Percentiles rank a stretch among this genome's conserved stretches.
Conservation (phyloP, 2,113 vertebrate species). For the Xenus cinereus region DNA sequence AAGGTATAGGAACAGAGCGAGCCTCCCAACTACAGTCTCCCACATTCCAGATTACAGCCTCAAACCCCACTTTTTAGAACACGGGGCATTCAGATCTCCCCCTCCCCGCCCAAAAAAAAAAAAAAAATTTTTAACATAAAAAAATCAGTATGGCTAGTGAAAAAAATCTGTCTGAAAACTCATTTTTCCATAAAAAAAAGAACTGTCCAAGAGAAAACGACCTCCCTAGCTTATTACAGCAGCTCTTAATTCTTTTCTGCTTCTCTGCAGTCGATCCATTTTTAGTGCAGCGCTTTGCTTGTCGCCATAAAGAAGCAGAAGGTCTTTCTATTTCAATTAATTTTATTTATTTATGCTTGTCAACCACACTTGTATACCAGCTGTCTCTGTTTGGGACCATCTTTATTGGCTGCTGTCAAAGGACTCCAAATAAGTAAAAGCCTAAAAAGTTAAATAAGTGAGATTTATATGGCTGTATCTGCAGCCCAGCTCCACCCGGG, state of each 20-base stretch:
- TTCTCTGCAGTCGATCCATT: not conserved
- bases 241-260: not conserved
- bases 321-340: not conserved
- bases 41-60: not conserved
- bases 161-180: not conserved
- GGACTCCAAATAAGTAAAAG: not conserved
- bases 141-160: not conserved
- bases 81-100: not conserved
- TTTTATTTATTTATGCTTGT: not conserved
- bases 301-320: not conserved
- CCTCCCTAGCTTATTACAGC: not conserved
- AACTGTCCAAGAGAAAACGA: not conserved
- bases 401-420: not conserved
- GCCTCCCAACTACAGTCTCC: not conserved
- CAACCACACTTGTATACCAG: not conserved
- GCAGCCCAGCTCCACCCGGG: not conserved
- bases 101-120: too few relatives aligned
- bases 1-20: not conserved
- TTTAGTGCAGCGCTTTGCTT: not conserved
- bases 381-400: not conserved
- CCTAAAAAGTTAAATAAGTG: not conserved
- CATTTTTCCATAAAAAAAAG: not conserved
- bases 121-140: not conserved
- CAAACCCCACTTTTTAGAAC: not conserved
- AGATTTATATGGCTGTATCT: not conserved